A percentile compares a stretch with the other conserved stretches of the same genome.
These are phyloP conservation scores for Yasuhikotakia modesta DNA, from an alignment of 2,797 vertebrate genomes.

Conservation along the genomic window DNA sequence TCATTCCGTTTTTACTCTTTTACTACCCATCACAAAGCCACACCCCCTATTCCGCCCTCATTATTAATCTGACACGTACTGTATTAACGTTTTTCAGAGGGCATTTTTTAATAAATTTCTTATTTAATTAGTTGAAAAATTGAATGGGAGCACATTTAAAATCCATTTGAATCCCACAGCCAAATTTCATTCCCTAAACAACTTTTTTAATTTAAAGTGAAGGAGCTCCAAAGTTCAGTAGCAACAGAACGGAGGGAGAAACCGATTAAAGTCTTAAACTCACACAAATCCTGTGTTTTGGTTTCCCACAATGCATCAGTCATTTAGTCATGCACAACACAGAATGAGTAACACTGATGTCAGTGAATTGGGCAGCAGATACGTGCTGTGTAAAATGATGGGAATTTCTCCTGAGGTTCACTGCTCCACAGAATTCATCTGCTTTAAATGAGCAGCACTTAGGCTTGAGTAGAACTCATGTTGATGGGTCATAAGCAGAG, in stretches of 20 bases:
- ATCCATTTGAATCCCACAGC: background rate
- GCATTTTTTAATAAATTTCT: background rate
- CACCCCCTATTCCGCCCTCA: background rate
- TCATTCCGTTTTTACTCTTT: background rate
- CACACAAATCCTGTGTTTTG: background rate
- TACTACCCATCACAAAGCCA: conserved; percentile 9
- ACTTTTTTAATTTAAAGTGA: background rate
- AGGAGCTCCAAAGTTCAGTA: background rate
- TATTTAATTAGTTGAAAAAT: background rate
- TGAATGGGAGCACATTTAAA: background rate
- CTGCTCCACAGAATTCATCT: conserved; percentile 12
- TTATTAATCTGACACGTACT: background rate
- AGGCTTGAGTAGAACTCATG: conserved; percentile 12
- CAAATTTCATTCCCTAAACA: background rate
- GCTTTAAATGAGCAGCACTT: conserved; percentile 34
- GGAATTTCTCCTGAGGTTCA: conserved; percentile 11
- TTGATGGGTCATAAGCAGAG: conserved; percentile 36
- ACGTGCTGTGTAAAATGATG: background rate
- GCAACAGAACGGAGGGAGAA: background rate
- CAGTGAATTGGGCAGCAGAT: background rate
- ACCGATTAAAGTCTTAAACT: background rate
- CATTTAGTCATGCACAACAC: background rate
- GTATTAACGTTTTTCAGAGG: background rate
- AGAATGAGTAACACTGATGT: background rate
- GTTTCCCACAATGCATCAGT: background rate